Conservation (phyloP, 2,113 vertebrate genomes). For the Callocephalon fimbriatum region DNA sequence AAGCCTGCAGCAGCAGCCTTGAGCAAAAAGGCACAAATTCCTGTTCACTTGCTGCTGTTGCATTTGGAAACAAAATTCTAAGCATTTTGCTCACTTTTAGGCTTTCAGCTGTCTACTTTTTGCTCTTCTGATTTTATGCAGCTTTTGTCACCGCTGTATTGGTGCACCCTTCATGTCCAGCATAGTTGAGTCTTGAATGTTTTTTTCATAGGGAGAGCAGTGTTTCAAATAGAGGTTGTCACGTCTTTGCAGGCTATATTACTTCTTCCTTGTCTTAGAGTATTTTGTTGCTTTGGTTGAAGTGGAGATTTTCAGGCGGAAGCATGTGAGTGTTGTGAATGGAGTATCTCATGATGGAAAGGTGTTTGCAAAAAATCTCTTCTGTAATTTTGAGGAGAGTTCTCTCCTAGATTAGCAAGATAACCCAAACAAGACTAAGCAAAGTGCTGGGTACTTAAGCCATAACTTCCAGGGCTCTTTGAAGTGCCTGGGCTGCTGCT, state of each 20-base stretch:
- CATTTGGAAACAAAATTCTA: background rate
- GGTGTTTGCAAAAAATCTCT: background rate
- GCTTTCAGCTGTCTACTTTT: background rate
- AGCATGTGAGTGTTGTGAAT: rapidly evolving
- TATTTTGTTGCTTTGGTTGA: background rate
- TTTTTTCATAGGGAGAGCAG: background rate
- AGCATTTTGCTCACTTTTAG: background rate
- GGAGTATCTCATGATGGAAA: background rate
- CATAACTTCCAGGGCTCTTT: background rate
- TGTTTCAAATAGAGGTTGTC: background rate
- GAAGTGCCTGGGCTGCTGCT: background rate
- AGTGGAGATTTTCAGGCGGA: background rate
- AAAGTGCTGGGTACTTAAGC: background rate
- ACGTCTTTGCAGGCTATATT: background rate
- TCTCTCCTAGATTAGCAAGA: background rate
- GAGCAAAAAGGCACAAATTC: background rate
- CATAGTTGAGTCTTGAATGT: background rate
- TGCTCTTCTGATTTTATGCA: background rate
- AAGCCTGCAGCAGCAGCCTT: background rate
- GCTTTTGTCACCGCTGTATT: background rate
- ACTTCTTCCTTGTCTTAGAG: background rate
- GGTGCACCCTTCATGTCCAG: background rate
- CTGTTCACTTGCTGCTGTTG: background rate
- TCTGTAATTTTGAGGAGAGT: background rate
- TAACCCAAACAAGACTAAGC: background rate